A percentile compares a stretch with the other conserved stretches of the same genome.
phyloP scores from a whole-genome alignment of 1,140 invertebrate species.

The Brachystomella parvula region DNA sequence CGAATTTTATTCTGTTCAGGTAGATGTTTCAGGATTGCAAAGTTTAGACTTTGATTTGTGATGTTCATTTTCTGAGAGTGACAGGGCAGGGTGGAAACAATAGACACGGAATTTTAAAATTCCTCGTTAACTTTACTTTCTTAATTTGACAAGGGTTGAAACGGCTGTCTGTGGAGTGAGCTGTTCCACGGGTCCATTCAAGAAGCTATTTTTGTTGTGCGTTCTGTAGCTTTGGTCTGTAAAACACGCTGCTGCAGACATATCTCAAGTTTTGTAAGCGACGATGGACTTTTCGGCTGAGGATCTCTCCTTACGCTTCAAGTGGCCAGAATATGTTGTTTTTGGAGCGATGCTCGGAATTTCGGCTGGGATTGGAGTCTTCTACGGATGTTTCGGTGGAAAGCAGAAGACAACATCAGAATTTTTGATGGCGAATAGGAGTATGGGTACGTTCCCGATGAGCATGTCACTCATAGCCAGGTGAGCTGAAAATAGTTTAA shows the following conservation, averaged over 20 bases:
- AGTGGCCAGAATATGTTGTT: conserved; percentile 39
- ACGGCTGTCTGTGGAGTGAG: background rate
- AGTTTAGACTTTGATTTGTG: too few relatives aligned
- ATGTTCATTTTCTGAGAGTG: too few relatives aligned
- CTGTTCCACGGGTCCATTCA: background rate
- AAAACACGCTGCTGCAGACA: background rate
- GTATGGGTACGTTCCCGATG: conserved; percentile 53
- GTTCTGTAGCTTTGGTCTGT: background rate
- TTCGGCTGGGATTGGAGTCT: conserved; percentile 45
- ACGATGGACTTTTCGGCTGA: background rate
- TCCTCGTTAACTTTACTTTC: background rate
- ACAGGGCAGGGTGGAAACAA: too few relatives aligned
- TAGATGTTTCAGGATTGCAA: too few relatives aligned
- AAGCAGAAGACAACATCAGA: conserved; percentile 45
- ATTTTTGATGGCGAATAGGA: conserved; percentile 43
- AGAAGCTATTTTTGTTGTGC: background rate
- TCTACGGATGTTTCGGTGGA: conserved; percentile 44
- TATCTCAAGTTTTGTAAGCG: background rate
- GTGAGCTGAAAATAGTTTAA: conserved; percentile 27
- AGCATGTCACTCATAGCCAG: conserved; percentile 64
- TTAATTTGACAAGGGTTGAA: background rate
- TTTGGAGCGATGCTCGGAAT: conserved; percentile 39
- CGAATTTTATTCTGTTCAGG: too few relatives aligned
- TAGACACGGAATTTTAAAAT: background rate
- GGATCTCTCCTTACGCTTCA: conserved; percentile 20